Base-by-base conservation (phyloP, 2,888 invertebrate genomes). In the Dolomedes plantarius region DNA sequence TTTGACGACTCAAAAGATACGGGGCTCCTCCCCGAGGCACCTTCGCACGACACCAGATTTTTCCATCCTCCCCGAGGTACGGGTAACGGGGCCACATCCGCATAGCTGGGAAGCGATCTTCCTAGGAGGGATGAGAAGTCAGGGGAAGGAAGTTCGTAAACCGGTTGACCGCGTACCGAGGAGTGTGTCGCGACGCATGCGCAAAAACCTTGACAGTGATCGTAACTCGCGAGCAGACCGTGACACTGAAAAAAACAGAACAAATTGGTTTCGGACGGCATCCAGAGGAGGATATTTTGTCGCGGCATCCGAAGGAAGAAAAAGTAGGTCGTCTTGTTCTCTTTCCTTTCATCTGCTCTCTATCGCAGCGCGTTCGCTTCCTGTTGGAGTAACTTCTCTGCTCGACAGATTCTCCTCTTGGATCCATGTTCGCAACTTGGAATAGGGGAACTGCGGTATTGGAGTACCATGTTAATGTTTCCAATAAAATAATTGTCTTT, bases 71-170 rank as follows among this genome's bases (percentile, higher is more conserved):
- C 19, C n/a, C 32, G 13, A 28, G 13, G 16, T 76, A 73, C 32
- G 74, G 85, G 85, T 86, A 79, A 86, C 46, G 78, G 69, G 85
- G 79, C 68, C 85, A 86, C 74, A 86, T 86, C 85, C 85, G 85
- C 85, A 86, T 86, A 72, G 77, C 77, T 85, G 83, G 73, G 68
- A 78, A 74, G 79, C 73, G 62, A 39, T 36, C 78, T 85, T 85
- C 85, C 78, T 85, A 78, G 78, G 41, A 9, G 6, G 41, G 41
- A 46, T 46, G 41, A 56, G 23, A 5, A 16, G 46, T n/a, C 46
- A 46, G 11, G 1, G 5, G 23, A 56, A 5, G 6, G 23, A 56
- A 56, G 69, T 74, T 74, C 74, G 62, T 56, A 86, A 79, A 86
- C 85, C 79, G 78, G 85, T 86, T 86, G 85, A 79, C 78, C 78